Percentiles rank a stretch among this genome's conserved stretches.
phyloP scores from a whole-genome alignment of 2,888 invertebrate genomes.

The Pristionchus mayeri region DNA sequence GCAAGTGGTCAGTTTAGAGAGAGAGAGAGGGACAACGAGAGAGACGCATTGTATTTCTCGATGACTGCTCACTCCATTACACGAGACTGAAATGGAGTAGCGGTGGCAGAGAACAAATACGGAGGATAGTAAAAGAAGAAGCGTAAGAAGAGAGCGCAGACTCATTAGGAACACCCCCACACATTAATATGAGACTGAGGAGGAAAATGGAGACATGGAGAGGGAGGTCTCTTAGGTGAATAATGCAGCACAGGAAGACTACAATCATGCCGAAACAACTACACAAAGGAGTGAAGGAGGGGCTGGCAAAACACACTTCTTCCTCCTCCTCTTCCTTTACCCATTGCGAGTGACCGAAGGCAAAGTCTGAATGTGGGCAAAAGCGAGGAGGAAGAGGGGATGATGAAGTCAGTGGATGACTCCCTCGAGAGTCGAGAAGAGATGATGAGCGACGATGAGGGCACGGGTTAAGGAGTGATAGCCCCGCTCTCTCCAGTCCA shows the following conservation, averaged over 20 bases:
- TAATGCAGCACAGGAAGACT: slow-evolving; percentile 4
- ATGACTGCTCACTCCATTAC: slow-evolving; percentile 37
- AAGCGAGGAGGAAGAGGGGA: slow-evolving; percentile 12
- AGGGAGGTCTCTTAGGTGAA: not conserved
- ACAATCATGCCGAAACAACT: not conserved
- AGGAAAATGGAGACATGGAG: slow-evolving; percentile 15
- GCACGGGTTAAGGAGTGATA: slow-evolving; percentile 4
- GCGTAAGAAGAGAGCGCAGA: not conserved
- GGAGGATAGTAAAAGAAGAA: not conserved
- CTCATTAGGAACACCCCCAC: slow-evolving; percentile 18
- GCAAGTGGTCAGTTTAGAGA: not conserved
- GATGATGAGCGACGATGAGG: not conserved
- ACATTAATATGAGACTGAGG: not conserved
- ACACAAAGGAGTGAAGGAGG: not conserved
- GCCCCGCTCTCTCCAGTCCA: no score
- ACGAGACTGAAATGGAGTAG: slow-evolving; percentile 20
- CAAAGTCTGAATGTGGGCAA: not conserved
- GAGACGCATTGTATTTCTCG: slow-evolving; percentile 29
- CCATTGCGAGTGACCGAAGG: not conserved
- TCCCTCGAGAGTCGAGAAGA: not conserved
- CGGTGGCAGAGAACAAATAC: slow-evolving; percentile 2
- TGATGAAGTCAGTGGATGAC: slow-evolving; percentile 42
- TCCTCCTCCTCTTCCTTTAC: no score
- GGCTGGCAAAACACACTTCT: not conserved
- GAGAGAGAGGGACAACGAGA: not conserved